Percentiles rank a stretch among this genome's conserved stretches.
Evolutionary conservation across 1,140 invertebrate genomes (phyloP).

Genomic region (Anadara kagoshimensis): DNA sequence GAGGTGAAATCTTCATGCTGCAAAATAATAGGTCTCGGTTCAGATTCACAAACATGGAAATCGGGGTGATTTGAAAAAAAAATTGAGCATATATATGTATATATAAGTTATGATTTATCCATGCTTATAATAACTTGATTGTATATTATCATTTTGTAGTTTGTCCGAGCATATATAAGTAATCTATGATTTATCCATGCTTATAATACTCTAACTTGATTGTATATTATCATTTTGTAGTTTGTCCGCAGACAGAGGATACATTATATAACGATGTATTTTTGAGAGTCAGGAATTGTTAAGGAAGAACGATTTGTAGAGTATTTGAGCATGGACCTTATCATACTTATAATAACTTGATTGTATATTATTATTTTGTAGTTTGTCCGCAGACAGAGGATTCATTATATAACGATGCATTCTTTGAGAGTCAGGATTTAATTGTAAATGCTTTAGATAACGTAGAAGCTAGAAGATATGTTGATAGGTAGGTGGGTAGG

Average conservation of each 20-base stretch:
- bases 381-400: conserved; percentile 91
- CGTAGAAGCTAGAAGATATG: conserved; percentile 87
- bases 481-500: conserved; percentile 58
- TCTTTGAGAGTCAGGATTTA: conserved; percentile 93
- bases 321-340: no score
- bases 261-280: conserved; percentile 93
- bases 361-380: conserved; percentile 13
- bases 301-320: no score
- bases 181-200: neutral
- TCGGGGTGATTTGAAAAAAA: no score
- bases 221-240: conserved; percentile 29
- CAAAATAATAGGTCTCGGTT: no score
- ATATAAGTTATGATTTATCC: no score
- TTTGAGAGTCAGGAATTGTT: conserved; percentile 93
- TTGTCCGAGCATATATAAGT: no score
- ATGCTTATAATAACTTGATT: neutral
- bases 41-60: no score
- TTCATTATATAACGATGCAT: conserved; percentile 90
- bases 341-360: no score
- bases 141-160: no score
- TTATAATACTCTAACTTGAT: conserved; percentile 1
- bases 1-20: no score
- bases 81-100: no score
- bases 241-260: conserved; percentile 91
- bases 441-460: conserved; percentile 99